These are phyloP conservation scores for Drosophila arizonae DNA, from an alignment of 1,140 invertebrate genomes.

Conservation along the genomic window DNA sequence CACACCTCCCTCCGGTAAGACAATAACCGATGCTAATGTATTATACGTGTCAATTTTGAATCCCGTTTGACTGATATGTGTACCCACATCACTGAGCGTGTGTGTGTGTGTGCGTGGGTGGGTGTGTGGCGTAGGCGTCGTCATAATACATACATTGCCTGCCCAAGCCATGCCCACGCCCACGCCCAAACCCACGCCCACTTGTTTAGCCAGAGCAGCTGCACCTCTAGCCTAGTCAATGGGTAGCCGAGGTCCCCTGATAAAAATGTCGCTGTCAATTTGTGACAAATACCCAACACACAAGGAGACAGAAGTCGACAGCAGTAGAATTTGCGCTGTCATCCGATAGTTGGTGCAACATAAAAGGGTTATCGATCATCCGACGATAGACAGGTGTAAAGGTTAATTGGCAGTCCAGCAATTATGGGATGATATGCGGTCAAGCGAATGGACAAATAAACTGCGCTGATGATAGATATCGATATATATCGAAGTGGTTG, in stretches of 20 bases:
- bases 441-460: neutral
- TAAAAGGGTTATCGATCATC: slow-evolving; percentile 33
- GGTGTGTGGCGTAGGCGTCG: slow-evolving; percentile 4
- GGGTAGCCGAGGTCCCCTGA: neutral
- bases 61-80: slow-evolving; percentile 67
- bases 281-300: slow-evolving; percentile 60
- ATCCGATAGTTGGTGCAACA: neutral
- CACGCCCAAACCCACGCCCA: neutral
- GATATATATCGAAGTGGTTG: no score
- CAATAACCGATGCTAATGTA: slow-evolving; percentile 74
- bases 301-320: slow-evolving; percentile 14
- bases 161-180: neutral
- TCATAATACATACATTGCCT: slow-evolving; percentile 22
- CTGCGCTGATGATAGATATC: no score
- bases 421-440: neutral
- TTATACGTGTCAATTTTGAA: slow-evolving; percentile 73
- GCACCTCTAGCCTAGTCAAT: slow-evolving; percentile 7
- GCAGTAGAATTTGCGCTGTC: slow-evolving; percentile 49
- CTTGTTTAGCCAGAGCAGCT: no score
- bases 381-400: neutral
- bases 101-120: slow-evolving; percentile 7
- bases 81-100: slow-evolving; percentile 8
- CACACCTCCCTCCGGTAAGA: slow-evolving; percentile 43
- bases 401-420: neutral
- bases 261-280: slow-evolving; percentile 48